Conservation (phyloP, 30 jellyfish, hydroid and myxozoan species). For the Haliclystus octoradiatus region DNA sequence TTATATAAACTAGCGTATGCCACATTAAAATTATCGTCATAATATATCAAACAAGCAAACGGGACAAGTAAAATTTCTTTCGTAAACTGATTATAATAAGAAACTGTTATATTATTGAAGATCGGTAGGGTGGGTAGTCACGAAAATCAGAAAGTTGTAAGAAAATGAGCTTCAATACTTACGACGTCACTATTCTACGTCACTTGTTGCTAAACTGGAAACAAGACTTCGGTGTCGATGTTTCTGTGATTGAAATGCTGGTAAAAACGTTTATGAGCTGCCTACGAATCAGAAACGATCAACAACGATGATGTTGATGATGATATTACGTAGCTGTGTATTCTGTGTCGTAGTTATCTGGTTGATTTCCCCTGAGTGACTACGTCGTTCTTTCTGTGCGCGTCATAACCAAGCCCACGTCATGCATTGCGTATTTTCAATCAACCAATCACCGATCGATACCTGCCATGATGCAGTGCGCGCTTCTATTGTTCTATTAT, state of each 20-base stretch:
- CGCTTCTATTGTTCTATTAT: background rate
- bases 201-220: slow-evolving; percentile 12
- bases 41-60: no score
- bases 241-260: no score
- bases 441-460: slow-evolving; percentile 33
- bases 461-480: slow-evolving; percentile 3
- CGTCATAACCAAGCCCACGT: slow-evolving; percentile 26
- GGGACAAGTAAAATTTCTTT: no score
- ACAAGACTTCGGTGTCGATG: background rate
- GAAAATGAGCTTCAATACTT: no score
- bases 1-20: no score
- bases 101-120: no score
- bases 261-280: no score
- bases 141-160: no score
- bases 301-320: background rate
- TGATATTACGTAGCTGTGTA: background rate
- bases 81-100: no score
- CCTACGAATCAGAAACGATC: no score
- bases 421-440: slow-evolving; percentile 42
- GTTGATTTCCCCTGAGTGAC: background rate
- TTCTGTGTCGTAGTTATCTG: background rate
- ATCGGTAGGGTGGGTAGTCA: no score
- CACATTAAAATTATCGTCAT: no score
- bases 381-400: background rate
- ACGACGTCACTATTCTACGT: slow-evolving; percentile 76